These are phyloP conservation scores for Plebejus melissa DNA, from an alignment of 2,888 invertebrate genomes.

Conservation along the genomic window DNA sequence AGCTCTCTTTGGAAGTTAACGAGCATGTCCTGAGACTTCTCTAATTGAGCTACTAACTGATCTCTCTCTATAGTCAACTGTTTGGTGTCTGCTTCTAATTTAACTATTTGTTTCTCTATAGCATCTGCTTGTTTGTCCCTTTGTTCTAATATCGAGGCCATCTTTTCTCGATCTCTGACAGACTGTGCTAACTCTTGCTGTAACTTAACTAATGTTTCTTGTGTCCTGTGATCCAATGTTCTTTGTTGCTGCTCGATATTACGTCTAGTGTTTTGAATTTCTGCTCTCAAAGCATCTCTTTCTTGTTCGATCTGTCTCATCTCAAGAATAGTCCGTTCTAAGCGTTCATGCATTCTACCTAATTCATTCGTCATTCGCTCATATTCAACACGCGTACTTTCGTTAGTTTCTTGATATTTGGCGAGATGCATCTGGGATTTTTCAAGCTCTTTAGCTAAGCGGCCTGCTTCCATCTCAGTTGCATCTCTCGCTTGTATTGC, in stretches of 20 bases:
- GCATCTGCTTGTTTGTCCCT: slow-evolving; percentile 89
- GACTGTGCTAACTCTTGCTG: slow-evolving; percentile 86
- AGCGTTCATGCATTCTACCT: slow-evolving; percentile 88
- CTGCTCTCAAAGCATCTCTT: slow-evolving; percentile 84
- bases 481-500: slow-evolving; percentile 89
- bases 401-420: slow-evolving; percentile 90
- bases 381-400: slow-evolving; percentile 90
- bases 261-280: slow-evolving; percentile 82
- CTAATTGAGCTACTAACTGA: slow-evolving; percentile 91
- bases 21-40: slow-evolving; percentile 95
- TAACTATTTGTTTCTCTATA: slow-evolving; percentile 90
- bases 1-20: slow-evolving; percentile 95
- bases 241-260: slow-evolving; percentile 82
- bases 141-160: slow-evolving; percentile 87
- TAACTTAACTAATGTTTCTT: slow-evolving; percentile 84
- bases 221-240: slow-evolving; percentile 82
- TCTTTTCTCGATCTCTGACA: slow-evolving; percentile 86
- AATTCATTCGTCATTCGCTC: slow-evolving; percentile 91
- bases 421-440: slow-evolving; percentile 90
- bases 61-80: slow-evolving; percentile 92
- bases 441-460: slow-evolving; percentile 90
- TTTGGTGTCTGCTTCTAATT: slow-evolving; percentile 90
- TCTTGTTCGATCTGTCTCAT: slow-evolving; percentile 86
- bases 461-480: slow-evolving; percentile 90
- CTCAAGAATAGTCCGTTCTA: slow-evolving; percentile 85